Evolutionary conservation across 2,113 vertebrate species (phyloP), one percentile per base, ranked within the genome.

Genomic region (Neolamprologus variostigma): DNA sequence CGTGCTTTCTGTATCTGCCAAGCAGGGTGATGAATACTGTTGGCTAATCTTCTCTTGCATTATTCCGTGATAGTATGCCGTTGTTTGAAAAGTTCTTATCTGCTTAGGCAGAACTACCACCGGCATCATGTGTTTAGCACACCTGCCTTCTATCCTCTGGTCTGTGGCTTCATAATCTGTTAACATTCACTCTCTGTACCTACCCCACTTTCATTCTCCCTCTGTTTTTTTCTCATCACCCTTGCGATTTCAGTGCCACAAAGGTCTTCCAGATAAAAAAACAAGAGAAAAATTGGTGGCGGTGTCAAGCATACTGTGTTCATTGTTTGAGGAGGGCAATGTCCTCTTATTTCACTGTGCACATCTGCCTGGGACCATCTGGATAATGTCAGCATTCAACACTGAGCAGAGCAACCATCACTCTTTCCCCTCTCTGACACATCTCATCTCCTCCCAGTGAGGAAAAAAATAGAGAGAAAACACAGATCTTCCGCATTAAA

Each of bases 281-380:
- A 57, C n/a, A 89, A 89, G 87, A 91, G 84, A 57, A 86, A 78
- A 92, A 94, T 91, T 87, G 88, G 87, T 87, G 90, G 81, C 28
- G 54, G 19, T 89, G 86, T 95, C 82, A 84, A 82, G 81, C 85
- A 94, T 92, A 94, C 81, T 88, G 81, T 80, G 81, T 92, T 94
- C 93, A 95, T 94, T 94, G 93, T 94, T 91, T 51, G 35, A 71
- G 80, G 84, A 89, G 73, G 83, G 88, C 37, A 87, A 55, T 26
- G 79, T 89, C 86, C 85, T 91, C 90, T 93, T 93, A 91, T 95
- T 81, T 89, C 83, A 92, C 87, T 26, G 83, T 88, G 92, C 92
- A 95, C 95, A 96, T 96, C 95, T 97, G 95, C 93, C 84, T 68
- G 55, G 51, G 83, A 92, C 95, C 96, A 97, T 97, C 96, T 97